These are phyloP conservation scores for Smutsia temminckii DNA, from an alignment of 2,797 vertebrate species.

Conservation along the genomic window DNA sequence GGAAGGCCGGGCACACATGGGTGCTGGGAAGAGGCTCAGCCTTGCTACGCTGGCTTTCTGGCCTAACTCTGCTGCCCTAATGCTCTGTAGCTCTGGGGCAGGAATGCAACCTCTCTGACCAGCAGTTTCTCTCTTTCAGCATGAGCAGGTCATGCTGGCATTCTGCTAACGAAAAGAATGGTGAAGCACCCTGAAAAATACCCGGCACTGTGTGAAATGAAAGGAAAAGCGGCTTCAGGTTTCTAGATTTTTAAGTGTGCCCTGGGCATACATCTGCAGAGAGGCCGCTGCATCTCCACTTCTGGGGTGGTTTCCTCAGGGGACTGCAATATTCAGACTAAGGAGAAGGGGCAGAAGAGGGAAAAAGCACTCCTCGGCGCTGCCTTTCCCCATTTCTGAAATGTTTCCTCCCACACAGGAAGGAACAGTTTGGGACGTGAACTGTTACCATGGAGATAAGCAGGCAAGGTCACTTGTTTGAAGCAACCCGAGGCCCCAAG, in stretches of 20 bases:
- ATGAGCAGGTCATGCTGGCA: background rate
- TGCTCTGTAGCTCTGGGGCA: background rate
- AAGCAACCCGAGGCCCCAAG: background rate
- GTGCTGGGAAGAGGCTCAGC: background rate
- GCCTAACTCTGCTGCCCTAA: background rate
- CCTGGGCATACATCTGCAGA: background rate
- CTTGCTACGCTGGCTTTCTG: background rate
- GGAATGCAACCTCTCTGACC: background rate
- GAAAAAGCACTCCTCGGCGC: conserved; percentile 38
- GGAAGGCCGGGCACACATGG: background rate
- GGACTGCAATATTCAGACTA: conserved; percentile 44
- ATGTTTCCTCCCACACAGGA: conserved; percentile 70
- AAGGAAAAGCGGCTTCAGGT: background rate
- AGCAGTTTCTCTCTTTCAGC: background rate
- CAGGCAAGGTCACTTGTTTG: conserved; percentile 63
- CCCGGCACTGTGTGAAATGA: background rate
- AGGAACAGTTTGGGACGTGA: conserved; percentile 68
- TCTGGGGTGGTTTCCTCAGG: conserved; percentile 41
- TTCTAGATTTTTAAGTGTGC: background rate
- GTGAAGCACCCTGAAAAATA: background rate
- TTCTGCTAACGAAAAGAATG: background rate
- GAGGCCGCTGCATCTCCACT: conserved; percentile 15
- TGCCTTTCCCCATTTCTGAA: conserved; percentile 43
- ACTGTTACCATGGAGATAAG: conserved; percentile 70
- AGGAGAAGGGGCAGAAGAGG: conserved; percentile 67